Evolutionary conservation across 2,888 invertebrate species (phyloP).

Genomic region (Parascotia fuliginaria): DNA sequence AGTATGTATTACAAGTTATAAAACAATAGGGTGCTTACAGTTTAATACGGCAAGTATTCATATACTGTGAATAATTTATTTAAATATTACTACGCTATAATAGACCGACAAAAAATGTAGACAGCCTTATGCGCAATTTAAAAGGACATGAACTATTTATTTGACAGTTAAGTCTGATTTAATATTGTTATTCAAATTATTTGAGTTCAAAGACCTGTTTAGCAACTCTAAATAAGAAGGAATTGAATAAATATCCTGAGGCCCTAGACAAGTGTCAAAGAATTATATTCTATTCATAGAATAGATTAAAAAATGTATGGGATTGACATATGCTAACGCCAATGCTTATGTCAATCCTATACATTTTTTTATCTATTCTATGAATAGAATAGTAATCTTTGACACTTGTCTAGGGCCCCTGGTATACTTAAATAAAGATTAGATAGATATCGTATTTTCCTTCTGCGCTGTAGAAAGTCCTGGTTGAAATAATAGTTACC

Average conservation of each 20-base stretch:
- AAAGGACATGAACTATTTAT: slow-evolving; percentile 27
- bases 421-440: no score
- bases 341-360: no score
- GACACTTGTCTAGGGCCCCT: no score
- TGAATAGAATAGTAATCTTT: no score
- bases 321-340: no score
- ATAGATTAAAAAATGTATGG: no score
- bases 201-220: slow-evolving; percentile 23
- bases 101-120: slow-evolving; percentile 37
- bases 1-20: slow-evolving; percentile 41
- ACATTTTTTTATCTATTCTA: no score
- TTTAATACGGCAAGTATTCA: slow-evolving; percentile 43
- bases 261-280: no score
- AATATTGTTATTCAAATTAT: slow-evolving; percentile 6
- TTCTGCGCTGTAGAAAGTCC: no score
- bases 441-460: no score
- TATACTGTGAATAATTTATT: slow-evolving; percentile 42
- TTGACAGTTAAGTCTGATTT: slow-evolving; percentile 25
- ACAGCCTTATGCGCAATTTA: slow-evolving; percentile 29
- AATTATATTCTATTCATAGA: no score
- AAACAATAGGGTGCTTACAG: slow-evolving; percentile 50
- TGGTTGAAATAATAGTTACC: no score
- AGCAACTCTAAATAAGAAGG: background rate
- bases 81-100: slow-evolving; percentile 48
- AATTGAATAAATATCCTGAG: background rate